Conservation (phyloP, 2,888 invertebrate species). For the Escarpia spicata region DNA sequence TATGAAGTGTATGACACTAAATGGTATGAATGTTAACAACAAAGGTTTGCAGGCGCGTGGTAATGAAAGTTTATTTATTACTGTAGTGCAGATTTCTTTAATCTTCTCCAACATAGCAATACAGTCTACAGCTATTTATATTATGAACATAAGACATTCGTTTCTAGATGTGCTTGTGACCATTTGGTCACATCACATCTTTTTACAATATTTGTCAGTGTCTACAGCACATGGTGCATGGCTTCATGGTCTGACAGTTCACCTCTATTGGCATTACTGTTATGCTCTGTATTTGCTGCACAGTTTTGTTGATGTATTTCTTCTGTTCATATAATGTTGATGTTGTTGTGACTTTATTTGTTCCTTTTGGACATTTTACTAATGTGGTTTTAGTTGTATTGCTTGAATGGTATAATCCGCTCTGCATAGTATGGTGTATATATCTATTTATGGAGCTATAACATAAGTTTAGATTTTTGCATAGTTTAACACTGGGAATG, state of each 20-base stretch:
- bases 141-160: background rate
- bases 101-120: background rate
- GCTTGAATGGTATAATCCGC: background rate
- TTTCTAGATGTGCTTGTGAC: background rate
- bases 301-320: background rate
- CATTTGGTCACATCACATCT: no score
- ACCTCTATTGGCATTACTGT: background rate
- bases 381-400: background rate
- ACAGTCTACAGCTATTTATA: background rate
- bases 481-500: conserved; percentile 1
- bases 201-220: no score
- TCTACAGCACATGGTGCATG: background rate
- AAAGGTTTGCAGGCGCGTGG: no score
- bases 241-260: background rate
- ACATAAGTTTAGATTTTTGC: background rate
- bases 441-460: background rate
- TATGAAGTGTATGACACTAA: no score
- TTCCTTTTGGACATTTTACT: background rate
- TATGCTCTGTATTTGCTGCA: background rate
- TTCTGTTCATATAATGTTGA: background rate
- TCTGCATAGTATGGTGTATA: background rate
- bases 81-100: background rate
- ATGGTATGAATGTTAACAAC: no score
- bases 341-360: background rate
- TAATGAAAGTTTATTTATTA: no score